Conservation (phyloP, 2,888 invertebrate species). For the Mythimna loreyi region DNA sequence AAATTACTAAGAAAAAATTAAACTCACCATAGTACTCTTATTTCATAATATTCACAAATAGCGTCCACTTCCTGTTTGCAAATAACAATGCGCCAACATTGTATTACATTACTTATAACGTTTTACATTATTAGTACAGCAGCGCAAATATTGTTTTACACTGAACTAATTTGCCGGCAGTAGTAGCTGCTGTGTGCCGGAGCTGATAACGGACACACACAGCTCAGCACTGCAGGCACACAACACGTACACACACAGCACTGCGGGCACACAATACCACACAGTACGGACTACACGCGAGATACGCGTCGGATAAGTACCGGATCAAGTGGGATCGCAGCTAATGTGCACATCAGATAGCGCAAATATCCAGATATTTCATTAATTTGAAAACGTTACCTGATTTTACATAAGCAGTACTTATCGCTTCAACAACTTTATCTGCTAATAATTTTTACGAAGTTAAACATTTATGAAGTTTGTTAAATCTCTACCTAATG, state of each 20-base stretch:
- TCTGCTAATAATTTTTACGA: not conserved
- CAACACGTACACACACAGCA: constrained; percentile 3
- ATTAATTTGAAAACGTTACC: too few species aligned
- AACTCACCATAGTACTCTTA: too few species aligned
- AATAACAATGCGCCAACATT: constrained; percentile 28
- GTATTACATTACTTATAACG: not conserved
- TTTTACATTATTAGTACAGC: constrained; percentile 38
- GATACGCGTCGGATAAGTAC: constrained; percentile 11
- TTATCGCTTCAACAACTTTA: not conserved
- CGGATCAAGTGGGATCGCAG: constrained; percentile 24
- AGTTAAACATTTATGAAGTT: not conserved
- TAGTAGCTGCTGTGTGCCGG: constrained; percentile 17
- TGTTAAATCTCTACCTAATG: not conserved
- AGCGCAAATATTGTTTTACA: constrained; percentile 54
- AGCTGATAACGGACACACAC: constrained; percentile 39
- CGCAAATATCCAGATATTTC: constrained; percentile 21
- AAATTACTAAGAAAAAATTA: too few species aligned
- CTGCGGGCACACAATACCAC: constrained; percentile 15
- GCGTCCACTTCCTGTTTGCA: constrained; percentile 22
- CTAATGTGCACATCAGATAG: constrained; percentile 26
- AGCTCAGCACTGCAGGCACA: constrained; percentile 1
- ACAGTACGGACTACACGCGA: constrained; percentile 19
- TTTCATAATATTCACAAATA: constrained; percentile 11
- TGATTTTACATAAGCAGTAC: too few species aligned
- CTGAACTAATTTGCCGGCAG: constrained; percentile 33